Base-by-base conservation (phyloP, 2,888 invertebrate species). In the Eupsilia transversa region DNA sequence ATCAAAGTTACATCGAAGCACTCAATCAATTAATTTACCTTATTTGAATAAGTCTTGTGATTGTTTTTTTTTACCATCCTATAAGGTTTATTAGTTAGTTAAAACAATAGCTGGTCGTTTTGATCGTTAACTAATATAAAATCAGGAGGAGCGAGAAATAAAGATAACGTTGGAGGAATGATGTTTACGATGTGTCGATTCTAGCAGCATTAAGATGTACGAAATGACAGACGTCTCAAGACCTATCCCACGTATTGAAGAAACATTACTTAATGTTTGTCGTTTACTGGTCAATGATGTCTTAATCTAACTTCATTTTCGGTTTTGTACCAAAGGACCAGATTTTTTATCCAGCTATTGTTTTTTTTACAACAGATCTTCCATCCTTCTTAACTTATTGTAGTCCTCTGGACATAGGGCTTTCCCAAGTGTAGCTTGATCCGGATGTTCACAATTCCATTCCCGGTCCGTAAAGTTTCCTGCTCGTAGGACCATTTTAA, bases 171-270 rank as follows among this genome's bases (percentile, higher is more conserved):
- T 71, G 43, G 43, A 35, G 72, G 27, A 60, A 67, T 76, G 38
- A 10, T 59, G 52, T 77, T 76, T 54, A 52, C 52, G 43, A 74
- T 73, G 33, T 41, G 35, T 46, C 52, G 27, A 56, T 74, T 56
- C n/a, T 3, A 38, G 30, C 5, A 46, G 14, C 54, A 38, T n/a
- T 35, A 23, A 23, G 35, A 27, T 46, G 54, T 46, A 63, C 52
- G n/a, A 64, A 63, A 75, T 30, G 4, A n/a, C 35, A 30, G 14
- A 0, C 57, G n/a, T 38, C 27, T 33, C 46, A 46, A 71, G 17
- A 46, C 33, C 23, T n/a, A 35, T 3, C 30, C 74, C 9, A 61
- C 20, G n/a, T 14, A 35, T 56, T 63, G n/a, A 27, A 23, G 1
- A 52, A 30, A 35, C 17, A 27, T 12, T 33, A 17, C 17, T 12